These are phyloP conservation scores for Manduca sexta DNA, from an alignment of 1,140 invertebrate genomes.

Conservation along the genomic window DNA sequence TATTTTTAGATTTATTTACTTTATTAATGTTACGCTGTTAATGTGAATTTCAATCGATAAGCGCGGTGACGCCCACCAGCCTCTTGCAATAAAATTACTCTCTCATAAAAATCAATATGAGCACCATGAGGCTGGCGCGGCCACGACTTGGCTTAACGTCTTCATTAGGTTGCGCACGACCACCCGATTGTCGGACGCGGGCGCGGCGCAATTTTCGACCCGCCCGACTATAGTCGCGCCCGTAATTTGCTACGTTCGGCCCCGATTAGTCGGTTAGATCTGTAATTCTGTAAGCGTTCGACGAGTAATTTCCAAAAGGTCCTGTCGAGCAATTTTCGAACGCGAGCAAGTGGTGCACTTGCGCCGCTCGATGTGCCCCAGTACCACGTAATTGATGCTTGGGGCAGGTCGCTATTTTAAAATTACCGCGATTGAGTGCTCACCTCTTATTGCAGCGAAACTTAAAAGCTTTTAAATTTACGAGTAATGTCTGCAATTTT, in stretches of 20 bases:
- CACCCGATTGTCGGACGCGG: conserved; percentile 35
- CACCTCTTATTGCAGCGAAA: conserved; percentile 37
- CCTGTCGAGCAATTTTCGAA: conserved; percentile 56
- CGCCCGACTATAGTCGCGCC: conserved; percentile 37
- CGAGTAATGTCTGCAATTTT: conserved; percentile 24
- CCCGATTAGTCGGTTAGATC: conserved; percentile 47
- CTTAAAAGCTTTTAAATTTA: conserved; percentile 39
- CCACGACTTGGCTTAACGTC: conserved; percentile 60
- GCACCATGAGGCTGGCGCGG: conserved; percentile 50
- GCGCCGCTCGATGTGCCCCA: conserved; percentile 29
- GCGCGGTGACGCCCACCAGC: conserved; percentile 26
- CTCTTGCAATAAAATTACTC: conserved; percentile 55
- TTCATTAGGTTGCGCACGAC: conserved; percentile 62
- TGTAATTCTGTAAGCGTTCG: conserved; percentile 42
- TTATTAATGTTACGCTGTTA: not conserved
- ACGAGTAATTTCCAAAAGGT: conserved; percentile 48
- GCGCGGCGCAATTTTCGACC: conserved; percentile 52
- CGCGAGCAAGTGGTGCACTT: conserved; percentile 37
- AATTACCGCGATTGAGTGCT: conserved; percentile 52
- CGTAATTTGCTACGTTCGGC: conserved; percentile 57
- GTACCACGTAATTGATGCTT: conserved; percentile 53
- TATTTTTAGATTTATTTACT: conserved; percentile 7
- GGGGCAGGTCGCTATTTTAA: conserved; percentile 57
- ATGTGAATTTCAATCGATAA: conserved; percentile 4
- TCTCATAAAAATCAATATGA: conserved; percentile 69